Conservation (phyloP, 2,888 invertebrate species). For the Melieria picta region DNA sequence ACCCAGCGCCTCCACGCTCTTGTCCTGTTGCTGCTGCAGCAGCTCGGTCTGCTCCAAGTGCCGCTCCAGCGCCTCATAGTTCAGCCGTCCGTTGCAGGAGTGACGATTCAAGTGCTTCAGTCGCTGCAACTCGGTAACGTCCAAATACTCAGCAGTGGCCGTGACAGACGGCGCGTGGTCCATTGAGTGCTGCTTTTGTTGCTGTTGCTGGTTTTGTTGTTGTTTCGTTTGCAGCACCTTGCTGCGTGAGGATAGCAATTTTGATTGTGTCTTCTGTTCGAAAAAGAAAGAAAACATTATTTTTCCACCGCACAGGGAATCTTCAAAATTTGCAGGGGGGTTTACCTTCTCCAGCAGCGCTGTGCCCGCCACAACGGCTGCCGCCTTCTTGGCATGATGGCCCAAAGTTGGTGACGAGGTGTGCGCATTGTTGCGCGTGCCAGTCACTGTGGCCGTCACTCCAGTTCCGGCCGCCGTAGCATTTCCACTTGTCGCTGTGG, state of each 20-base stretch:
- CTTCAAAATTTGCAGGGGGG: not conserved
- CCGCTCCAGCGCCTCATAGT: constrained; percentile 50
- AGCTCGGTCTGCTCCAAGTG: constrained; percentile 45
- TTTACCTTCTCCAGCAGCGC: constrained; percentile 41
- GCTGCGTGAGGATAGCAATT: constrained; percentile 11
- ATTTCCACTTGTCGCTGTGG: not conserved
- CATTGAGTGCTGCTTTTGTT: constrained; percentile 37
- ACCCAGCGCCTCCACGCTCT: constrained; percentile 84
- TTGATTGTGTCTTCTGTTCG: constrained; percentile 31
- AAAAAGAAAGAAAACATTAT: constrained; percentile 10
- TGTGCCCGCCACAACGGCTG: constrained; percentile 21
- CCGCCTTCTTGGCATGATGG: constrained; percentile 43
- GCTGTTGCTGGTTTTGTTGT: constrained; percentile 40
- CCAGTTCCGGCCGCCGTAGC: constrained; percentile 24
- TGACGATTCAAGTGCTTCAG: constrained; percentile 50
- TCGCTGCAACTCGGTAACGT: constrained; percentile 42
- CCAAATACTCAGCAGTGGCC: constrained; percentile 31
- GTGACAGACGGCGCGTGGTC: constrained; percentile 5
- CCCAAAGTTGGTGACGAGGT: constrained; percentile 39
- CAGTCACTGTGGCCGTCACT: constrained; percentile 29
- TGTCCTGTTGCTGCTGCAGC: constrained; percentile 63
- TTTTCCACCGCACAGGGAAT: not conserved
- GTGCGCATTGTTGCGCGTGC: constrained; percentile 36
- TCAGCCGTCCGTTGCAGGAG: constrained; percentile 56
- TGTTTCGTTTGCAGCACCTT: constrained; percentile 7